Evolutionary conservation across 2,113 vertebrate species (phyloP).

Genomic region (Gopherus flavomarginatus): DNA sequence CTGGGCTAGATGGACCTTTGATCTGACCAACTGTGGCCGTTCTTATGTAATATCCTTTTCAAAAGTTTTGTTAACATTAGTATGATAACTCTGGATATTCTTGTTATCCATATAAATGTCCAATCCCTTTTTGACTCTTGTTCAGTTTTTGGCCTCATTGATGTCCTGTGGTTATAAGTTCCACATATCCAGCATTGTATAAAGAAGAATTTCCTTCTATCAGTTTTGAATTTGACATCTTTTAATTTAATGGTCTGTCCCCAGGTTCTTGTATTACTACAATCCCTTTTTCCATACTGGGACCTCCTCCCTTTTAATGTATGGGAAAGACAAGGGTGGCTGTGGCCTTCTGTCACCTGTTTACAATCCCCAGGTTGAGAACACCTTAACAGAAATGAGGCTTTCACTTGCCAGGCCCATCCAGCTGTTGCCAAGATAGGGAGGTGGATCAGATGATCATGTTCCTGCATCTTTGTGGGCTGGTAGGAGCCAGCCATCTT

Average conservation of each 20-base stretch:
- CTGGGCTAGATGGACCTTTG: no score
- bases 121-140: not conserved
- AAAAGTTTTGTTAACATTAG: not conserved
- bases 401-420: not conserved
- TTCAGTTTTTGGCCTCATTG: not conserved
- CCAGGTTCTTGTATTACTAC: conserved; percentile 15
- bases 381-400: not conserved
- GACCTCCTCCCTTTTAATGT: not conserved
- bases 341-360: not conserved
- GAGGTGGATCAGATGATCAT: not conserved
- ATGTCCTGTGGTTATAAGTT: conserved; percentile 10
- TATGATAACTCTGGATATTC: not conserved
- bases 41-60: not conserved
- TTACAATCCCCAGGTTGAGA: not conserved
- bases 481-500: not conserved
- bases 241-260: conserved; percentile 45
- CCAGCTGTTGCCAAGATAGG: not conserved
- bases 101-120: not conserved
- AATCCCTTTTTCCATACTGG: not conserved
- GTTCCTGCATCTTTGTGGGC: not conserved
- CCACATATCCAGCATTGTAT: not conserved
- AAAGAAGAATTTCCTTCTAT: conserved; percentile 1
- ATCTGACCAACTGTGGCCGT: no score
- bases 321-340: not conserved
- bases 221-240: conserved; percentile 53